phyloP scores from a whole-genome alignment of 2,888 invertebrate species.

The Philopedon plagiatum region DNA sequence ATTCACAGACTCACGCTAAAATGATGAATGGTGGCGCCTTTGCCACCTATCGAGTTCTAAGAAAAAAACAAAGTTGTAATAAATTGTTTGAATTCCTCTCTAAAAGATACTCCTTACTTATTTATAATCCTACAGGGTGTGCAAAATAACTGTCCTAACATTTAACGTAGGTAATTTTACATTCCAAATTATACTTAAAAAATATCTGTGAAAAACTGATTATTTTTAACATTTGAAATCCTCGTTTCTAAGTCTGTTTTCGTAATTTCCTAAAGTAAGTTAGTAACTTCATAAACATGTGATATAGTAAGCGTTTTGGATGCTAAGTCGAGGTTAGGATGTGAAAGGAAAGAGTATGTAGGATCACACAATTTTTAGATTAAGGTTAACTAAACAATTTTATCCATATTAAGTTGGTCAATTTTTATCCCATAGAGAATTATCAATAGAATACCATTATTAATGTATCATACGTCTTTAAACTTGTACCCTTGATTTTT shows the following conservation, averaged over 20 bases:
- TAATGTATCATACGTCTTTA: no score
- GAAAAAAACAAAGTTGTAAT: no score
- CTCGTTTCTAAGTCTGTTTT: slow-evolving; percentile 12
- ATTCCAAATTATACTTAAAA: slow-evolving; percentile 12
- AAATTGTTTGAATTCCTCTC: no score
- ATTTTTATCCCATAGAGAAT: no score
- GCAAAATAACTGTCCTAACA: not conserved
- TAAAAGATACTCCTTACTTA: not conserved
- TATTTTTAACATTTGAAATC: not conserved
- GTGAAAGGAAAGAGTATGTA: slow-evolving; percentile 1
- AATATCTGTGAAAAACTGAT: not conserved
- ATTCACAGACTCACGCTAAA: no score
- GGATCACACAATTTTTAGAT: slow-evolving; percentile 2
- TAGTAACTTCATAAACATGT: slow-evolving; percentile 26
- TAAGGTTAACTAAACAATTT: not conserved
- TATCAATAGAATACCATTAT: no score
- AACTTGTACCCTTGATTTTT: no score
- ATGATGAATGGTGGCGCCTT: no score
- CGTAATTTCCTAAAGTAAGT: slow-evolving; percentile 12
- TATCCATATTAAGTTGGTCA: no score
- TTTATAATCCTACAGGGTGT: not conserved
- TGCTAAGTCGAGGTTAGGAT: slow-evolving; percentile 2
- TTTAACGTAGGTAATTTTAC: not conserved
- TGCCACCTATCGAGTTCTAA: no score
- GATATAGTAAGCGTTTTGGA: slow-evolving; percentile 21